Base-by-base conservation (phyloP, 1,140 invertebrate species). In the Scaptomyza pallida region DNA sequence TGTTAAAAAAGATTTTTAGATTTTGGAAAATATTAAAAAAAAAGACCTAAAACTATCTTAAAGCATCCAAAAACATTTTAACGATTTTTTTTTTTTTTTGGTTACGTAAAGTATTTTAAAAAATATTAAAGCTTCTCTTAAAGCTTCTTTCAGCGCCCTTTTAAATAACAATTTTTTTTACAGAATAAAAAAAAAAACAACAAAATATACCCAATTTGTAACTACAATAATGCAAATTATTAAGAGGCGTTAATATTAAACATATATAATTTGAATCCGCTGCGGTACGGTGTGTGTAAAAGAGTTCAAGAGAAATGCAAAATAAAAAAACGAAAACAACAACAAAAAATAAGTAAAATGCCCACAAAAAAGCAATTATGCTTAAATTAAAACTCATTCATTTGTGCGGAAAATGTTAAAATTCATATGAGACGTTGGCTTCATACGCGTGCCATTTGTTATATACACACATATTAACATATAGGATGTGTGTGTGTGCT, bases 301-400 rank as follows among this genome's bases (percentile, higher is more conserved):
- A 43, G 47, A 62, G 43, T 60, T 60, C 56, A 45, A 51, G 54
- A 60, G 73, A 59, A 65, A 9, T 52, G 52, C 16, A 44, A 55
- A 57, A 41, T 75, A 47, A 78, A 51, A 72, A 63, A 63, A 44
- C n/a, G n/a, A 41, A 33, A 47, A 47, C 72, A 60, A 77, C 54
- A 63, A 44, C 35, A 33, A 47, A 37, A 37, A n/a, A 35, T n/a
- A n/a, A n/a, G n/a, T 3, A 37, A 78, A 37, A 37, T 37, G 47
- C 44, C 83, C 71, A 63, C 78, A 59, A 77, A 88, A 30, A 88
- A 86, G 82, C 82, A 88, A 88, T 88, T 88, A 88, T 88, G 83
- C 82, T 88, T 82, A 82, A 88, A 88, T 88, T 88, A 82, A 88
- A 88, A 88, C 82, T 88, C 82, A 86, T 86, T 86, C 81, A 78